Base-by-base conservation (phyloP, 1,140 invertebrate genomes). In the Diploscapter pachys region DNA sequence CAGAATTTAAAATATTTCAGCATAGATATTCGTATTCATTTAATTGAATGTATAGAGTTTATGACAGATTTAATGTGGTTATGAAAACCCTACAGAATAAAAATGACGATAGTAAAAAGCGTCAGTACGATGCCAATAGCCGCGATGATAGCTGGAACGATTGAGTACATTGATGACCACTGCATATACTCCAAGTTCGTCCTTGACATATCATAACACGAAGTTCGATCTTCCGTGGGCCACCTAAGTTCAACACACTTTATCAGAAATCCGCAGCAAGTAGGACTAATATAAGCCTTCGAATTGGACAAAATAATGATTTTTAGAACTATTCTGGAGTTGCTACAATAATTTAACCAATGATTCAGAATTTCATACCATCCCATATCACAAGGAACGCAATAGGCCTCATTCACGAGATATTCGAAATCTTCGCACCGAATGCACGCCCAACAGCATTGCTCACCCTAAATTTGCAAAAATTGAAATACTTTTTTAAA, bases 381-480 rank as follows among this genome's bases (percentile, higher is more conserved):
- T 6, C 87, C 87, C 4, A 80, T 78, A 6, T 88, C 88, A 83
- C 91, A 92, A 56, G 90, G 88, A 8, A 88, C 86, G 81, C 91
- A 92, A 3, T 89, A 87, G 65, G 88, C 89, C 55, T 90, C 89
- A 78, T 90, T 88, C 11, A 86, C 79, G 13, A 90, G 87, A 78
- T 88, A 90, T 81, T 91, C 89, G 78, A 89, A 90, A 0, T 83
- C 79, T 4, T 90, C 88, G 81, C 91, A 92, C 68, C 88, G 85
- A 86, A 48, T 88, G 88, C 90, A 86, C 86, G 83, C 84, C 83
- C 83, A 85, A 63, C 83, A 85, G 63, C 83, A 85, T 54, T 83
- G 63, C 70, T 85, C 83, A 64, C 85, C 83, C 83, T 83, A 13
- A 72, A 81, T 57, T n/a, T 5, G n/a, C 53, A 68, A n/a, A 65